Evolutionary conservation across 2,113 vertebrate genomes (phyloP), one percentile per base, ranked within the genome.

Genomic region (Cardinalis cardinalis): DNA sequence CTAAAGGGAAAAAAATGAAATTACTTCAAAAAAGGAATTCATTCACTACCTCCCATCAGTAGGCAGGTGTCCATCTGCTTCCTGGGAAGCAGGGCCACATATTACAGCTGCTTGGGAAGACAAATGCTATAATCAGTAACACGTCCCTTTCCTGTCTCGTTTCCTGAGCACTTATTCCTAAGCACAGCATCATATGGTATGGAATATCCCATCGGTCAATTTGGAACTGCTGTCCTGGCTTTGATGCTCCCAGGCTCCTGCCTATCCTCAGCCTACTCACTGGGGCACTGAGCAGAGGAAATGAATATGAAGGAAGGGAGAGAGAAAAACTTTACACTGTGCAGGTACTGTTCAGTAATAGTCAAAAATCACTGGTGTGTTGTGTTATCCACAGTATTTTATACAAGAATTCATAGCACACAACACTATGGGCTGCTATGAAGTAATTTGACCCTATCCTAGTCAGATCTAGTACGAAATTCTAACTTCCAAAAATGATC

Each of bases 281-380:
- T 41, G 8, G 0, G 4, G 5, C 2, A 7, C 5, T n/a, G 23
- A n/a, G 6, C 12, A 77, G 18, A 25, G 7, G 5, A 15, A 84
- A 76, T 18, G 7, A 56, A 82, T 13, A 44, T 2, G 19, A n/a
- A 53, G n/a, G 18, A 71, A 2, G 0, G 3, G 13, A 36, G 7
- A 80, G 14, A 41, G 20, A 55, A 89, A 29, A 70, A 19, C 19
- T 56, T 72, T 8, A 43, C 4, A 29, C 20, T 75, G 14, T 58
- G 18, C 23, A 68, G 84, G 6, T 41, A 25, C 21, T 38, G 7
- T 44, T 70, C 70, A 55, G 14, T 17, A 78, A 34, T 1, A 59
- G 7, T 6, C 2, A 38, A 85, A 81, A 51, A 91, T 38, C 16
- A 41, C 3, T 53, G 3, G 3, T 65, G 20, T 61, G 9, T n/a